phyloP scores from a whole-genome alignment of 2,888 invertebrate species.

The Pristionchus japonicus region DNA sequence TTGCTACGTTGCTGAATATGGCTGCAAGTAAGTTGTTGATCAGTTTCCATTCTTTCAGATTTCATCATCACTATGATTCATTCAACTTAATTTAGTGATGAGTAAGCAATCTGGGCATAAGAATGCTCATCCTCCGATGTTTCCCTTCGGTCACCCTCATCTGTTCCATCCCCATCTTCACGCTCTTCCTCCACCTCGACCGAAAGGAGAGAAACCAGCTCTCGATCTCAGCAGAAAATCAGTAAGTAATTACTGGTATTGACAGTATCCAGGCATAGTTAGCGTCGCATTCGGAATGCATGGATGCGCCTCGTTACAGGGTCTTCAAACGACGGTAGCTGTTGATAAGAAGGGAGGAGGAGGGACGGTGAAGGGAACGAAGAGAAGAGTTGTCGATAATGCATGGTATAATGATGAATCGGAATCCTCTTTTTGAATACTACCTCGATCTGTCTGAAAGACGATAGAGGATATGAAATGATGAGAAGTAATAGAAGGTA shows the following conservation, averaged over 20 bases:
- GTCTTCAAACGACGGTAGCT: not conserved
- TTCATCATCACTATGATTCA: not conserved
- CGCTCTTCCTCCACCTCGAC: not conserved
- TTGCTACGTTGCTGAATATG: not conserved
- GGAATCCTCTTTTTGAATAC: not conserved
- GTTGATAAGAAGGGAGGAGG: not conserved
- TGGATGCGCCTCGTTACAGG: not conserved
- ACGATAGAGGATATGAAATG: not conserved
- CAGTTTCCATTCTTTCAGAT: not conserved
- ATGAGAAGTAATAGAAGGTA: not conserved
- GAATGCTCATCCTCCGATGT: not conserved
- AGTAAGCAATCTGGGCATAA: not conserved
- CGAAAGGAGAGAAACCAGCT: constrained; percentile 31
- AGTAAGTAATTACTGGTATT: constrained; percentile 41
- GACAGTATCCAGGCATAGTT: not conserved
- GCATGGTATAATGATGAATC: not conserved
- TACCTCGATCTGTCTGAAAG: not conserved
- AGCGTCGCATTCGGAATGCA: not conserved
- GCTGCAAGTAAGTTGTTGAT: not conserved
- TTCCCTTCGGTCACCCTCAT: constrained; percentile 24
- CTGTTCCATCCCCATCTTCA: not conserved
- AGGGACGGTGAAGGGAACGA: not conserved
- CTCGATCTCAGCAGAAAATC: constrained; percentile 55
- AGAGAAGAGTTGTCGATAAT: not conserved
- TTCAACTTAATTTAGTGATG: constrained; percentile 17